Evolutionary conservation across 1,140 invertebrate species (phyloP), one percentile per base, ranked within the genome.

Genomic region (Neelides sp.): DNA sequence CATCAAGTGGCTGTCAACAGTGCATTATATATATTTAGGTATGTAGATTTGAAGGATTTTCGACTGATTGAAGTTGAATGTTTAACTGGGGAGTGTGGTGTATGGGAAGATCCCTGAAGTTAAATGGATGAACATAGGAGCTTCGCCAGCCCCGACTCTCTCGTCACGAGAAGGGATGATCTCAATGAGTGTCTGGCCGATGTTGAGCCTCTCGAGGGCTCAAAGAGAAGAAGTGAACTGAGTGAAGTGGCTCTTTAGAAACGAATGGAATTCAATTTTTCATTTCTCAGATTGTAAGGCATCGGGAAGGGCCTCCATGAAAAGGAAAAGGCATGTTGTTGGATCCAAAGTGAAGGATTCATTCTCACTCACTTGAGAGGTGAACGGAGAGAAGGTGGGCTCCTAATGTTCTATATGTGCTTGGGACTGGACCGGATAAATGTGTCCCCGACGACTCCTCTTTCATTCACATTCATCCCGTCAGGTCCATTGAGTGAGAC

Each of bases 251-350:
- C 53, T 50, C 48, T 48, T 50, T 50, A 46, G 24, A 50, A 35
- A 12, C 15, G 7, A 40, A 34, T 20, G 42, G 40, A 50, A 28
- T 54, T 54, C 53, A 55, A 55, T 55, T 55, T 55, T 55, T 55
- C 53, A 55, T 50, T 45, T 36, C 30, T 10, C 8, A 15, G 30
- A 15, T 10, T 15, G 30, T 10, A 8, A 34, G 30, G 15, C 30
- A n/a, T 34, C 30, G 15, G 30, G 8, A 10, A 8, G 30, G 8
- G 8, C 30, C 15, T 34, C 30, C 30, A 10, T 34, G 8, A 34
- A 34, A 34, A 34, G 30, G 8, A n/a, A n/a, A n/a, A n/a, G n/a
- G n/a, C n/a, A n/a, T n/a, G n/a, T n/a, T n/a, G n/a, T n/a, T n/a
- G n/a, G n/a, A n/a, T n/a, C n/a, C n/a, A n/a, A n/a, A n/a, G n/a